Percentiles rank a stretch among this genome's conserved stretches.
phyloP scores from a whole-genome alignment of 2,797 vertebrate species.

The Poecilia wingei region DNA sequence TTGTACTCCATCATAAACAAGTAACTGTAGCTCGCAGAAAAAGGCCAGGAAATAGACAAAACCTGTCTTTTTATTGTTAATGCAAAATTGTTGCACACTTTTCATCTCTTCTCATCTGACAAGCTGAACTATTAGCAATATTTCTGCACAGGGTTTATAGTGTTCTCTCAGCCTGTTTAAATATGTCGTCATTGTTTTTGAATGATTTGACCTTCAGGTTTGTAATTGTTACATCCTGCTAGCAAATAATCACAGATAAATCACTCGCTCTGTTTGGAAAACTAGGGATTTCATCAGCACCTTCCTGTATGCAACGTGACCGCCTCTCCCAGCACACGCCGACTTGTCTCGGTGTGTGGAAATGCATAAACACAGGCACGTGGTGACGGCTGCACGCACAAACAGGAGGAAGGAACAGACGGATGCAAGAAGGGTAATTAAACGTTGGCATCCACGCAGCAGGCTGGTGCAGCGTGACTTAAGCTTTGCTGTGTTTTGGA shows the following conservation, averaged over 20 bases:
- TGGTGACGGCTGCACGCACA: constrained; percentile 33
- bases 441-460: constrained; percentile 30
- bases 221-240: background rate
- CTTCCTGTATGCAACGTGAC: constrained; percentile 57
- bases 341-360: constrained; percentile 23
- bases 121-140: too few relatives aligned
- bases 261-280: constrained; percentile 57
- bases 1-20: too few relatives aligned
- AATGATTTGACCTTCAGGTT: background rate
- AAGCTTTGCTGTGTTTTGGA: constrained; percentile 29
- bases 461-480: constrained; percentile 16
- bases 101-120: too few relatives aligned
- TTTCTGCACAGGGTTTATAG: background rate
- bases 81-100: too few relatives aligned
- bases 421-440: constrained; percentile 18
- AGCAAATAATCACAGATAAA: constrained; percentile 32
- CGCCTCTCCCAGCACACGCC: constrained; percentile 29
- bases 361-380: constrained; percentile 37
- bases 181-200: background rate
- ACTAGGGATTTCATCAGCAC: constrained; percentile 41
- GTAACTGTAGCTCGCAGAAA: too few relatives aligned
- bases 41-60: too few relatives aligned
- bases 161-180: constrained; percentile 7
- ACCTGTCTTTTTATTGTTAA: too few relatives aligned
- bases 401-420: constrained; percentile 21